Conservation (phyloP, 1,140 invertebrate species). For the Neocloeon triangulifer region DNA sequence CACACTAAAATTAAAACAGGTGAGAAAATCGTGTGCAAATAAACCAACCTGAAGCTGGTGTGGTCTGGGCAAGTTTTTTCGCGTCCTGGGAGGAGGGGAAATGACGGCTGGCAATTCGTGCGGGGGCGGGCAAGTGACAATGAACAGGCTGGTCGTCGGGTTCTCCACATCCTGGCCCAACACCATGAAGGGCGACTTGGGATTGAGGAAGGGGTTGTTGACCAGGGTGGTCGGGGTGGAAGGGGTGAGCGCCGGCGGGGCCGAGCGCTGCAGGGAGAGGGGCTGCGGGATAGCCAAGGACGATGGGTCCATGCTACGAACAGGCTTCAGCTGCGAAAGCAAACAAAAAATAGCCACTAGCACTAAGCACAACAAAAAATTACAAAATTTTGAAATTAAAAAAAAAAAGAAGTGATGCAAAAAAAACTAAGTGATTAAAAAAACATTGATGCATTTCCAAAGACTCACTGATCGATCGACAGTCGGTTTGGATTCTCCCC, state of each 20-base stretch:
- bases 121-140: background rate
- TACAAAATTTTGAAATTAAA: conserved; percentile 4
- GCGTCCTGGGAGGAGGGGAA: no score
- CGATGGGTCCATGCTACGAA: conserved; percentile 18
- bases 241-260: conserved; percentile 1
- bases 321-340: conserved; percentile 29
- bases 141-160: no score
- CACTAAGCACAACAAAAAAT: conserved; percentile 4
- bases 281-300: background rate
- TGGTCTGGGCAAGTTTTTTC: no score
- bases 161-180: conserved; percentile 3
- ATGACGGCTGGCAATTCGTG: background rate
- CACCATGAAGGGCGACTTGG: conserved; percentile 3
- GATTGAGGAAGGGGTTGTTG: conserved; percentile 1
- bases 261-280: conserved; percentile 3
- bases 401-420: background rate
- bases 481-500: conserved; percentile 20
- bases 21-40: background rate
- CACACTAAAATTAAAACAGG: background rate
- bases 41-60: no score
- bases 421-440: conserved; percentile 1
- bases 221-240: conserved; percentile 1
- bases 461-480: conserved; percentile 28
- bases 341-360: conserved; percentile 6
- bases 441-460: background rate